A percentile compares a stretch with the other conserved stretches of the same genome.
Conservation (phyloP, 2,113 vertebrate genomes). For the Protobothrops flavoviridis region DNA sequence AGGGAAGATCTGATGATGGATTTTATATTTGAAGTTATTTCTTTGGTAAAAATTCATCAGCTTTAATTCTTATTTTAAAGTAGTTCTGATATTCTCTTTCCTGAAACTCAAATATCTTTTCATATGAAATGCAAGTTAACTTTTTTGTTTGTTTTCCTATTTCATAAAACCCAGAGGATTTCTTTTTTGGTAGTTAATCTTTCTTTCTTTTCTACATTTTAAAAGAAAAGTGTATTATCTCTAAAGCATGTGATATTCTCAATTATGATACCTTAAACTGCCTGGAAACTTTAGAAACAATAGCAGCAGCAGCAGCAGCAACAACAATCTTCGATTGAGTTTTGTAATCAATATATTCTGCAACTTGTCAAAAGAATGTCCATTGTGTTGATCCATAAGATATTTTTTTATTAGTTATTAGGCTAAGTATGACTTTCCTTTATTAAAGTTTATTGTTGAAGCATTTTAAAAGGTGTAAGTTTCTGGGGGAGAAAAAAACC, state of each 20-base stretch:
- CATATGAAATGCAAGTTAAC: neutral
- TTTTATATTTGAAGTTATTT: neutral
- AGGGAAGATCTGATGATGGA: neutral
- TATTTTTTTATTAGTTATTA: neutral
- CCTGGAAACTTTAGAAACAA: neutral
- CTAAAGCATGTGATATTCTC: neutral
- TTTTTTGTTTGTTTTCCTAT: neutral
- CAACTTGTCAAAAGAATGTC: neutral
- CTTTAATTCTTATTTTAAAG: conserved; percentile 3
- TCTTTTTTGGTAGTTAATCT: neutral
- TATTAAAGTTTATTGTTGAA: neutral
- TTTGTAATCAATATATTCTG: neutral
- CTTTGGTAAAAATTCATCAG: neutral
- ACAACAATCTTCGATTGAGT: neutral
- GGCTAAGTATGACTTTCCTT: neutral
- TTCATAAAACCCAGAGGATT: neutral
- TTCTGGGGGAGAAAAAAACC: neutral
- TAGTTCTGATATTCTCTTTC: neutral
- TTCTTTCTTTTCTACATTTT: neutral
- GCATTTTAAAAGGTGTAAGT: neutral
- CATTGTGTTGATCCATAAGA: neutral
- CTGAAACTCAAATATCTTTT: neutral
- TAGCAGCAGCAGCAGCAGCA: neutral
- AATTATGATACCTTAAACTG: neutral
- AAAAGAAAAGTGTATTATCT: neutral